Evolutionary conservation across 2,888 invertebrate species (phyloP), one percentile per base, ranked within the genome.

Genomic region (Epinotia demarniana): DNA sequence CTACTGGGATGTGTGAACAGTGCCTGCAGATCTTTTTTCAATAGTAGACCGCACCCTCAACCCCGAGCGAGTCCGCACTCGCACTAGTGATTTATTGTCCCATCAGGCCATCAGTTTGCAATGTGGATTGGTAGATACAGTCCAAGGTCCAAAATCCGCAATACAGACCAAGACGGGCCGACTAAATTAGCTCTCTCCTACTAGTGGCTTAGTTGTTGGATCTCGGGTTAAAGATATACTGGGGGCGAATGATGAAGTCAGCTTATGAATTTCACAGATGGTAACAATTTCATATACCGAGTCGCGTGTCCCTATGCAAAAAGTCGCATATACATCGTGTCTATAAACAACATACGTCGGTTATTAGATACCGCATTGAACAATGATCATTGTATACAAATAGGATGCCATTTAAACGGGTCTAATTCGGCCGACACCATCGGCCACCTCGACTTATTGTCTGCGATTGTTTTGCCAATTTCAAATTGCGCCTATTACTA

Each of bases 311-410:
- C 9, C 33, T 2, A 12, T n/a, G 6, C 33, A 61, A 53, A 66
- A 66, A 27, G 66, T 16, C 66, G 49, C 53, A 66, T 55, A 27
- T 61, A n/a, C 33, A 23, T 53, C 53, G 53, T 9, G 6, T 18
- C n/a, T 66, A 0, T 23, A 27, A 5, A 5, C n/a, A 53, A 66
- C 53, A 66, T 66, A 33, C 27, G 53, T 18, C 66, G 5, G 27
- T 55, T 55, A 8, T 66, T 46, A 58, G 1, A 19, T 16, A n/a
- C 58, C 9, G 18, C 13, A 19, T 2, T 80, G 84, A 89, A 92
- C 93, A 93, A 93, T 93, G 92, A 86, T 87, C 92, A 93, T 93
- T 93, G 93, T 93, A 92, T 93, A 93, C 93, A 93, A 93, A 93
- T 92, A 86, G 90, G 86, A 79, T 81, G 83, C 81, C 81, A 82